Percentiles rank a stretch among this genome's conserved stretches.
Evolutionary conservation across 35 echinoderm and acorn worm species (phyloP).

Genomic region (Antedon bifida): DNA sequence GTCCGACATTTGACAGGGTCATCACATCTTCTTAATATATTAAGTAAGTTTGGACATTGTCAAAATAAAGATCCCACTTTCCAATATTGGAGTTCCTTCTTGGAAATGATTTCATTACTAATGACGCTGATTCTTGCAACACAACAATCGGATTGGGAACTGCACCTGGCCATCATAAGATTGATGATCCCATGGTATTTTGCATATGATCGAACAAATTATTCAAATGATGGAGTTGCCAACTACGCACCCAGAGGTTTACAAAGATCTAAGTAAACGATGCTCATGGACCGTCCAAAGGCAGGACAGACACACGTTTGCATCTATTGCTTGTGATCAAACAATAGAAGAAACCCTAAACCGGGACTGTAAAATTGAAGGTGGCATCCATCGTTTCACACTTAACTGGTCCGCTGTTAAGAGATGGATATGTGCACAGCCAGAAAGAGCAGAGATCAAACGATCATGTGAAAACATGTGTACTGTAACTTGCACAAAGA

Average conservation of each 20-base stretch:
- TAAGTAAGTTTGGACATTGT: conserved; percentile 41
- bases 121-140: conserved; percentile 8
- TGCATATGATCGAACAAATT: conserved; percentile 24
- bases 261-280: background rate
- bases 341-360: background rate
- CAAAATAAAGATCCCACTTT: conserved; percentile 7
- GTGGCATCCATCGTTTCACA: background rate
- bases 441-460: background rate
- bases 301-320: background rate
- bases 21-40: conserved; percentile 22
- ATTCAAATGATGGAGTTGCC: conserved; percentile 3
- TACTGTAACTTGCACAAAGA: background rate
- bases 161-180: conserved; percentile 9
- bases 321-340: background rate
- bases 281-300: background rate
- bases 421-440: background rate
- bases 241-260: background rate
- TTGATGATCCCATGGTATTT: conserved; percentile 30
- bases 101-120: conserved; percentile 15
- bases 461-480: background rate
- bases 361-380: background rate
- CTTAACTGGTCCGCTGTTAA: background rate
- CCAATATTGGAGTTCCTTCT: conserved; percentile 8
- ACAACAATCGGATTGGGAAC: conserved; percentile 15
- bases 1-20: conserved; percentile 53